Conservation (phyloP, 2,797 vertebrate genomes). For the Aplochiton taeniatus region DNA sequence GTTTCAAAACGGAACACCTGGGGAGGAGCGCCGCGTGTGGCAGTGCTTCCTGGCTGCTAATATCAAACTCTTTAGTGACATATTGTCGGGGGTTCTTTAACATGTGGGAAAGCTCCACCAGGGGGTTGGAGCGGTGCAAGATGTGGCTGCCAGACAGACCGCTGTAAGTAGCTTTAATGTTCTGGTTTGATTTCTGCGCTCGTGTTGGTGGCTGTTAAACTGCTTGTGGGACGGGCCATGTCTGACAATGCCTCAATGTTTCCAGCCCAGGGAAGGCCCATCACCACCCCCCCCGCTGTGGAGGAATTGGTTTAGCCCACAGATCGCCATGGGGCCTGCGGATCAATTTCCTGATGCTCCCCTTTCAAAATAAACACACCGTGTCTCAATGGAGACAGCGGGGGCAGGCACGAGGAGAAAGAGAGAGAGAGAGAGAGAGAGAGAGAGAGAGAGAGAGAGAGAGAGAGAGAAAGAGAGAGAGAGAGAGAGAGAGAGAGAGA, state of each 20-base stretch:
- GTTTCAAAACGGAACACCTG: too few relatives aligned
- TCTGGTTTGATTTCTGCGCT: too few relatives aligned
- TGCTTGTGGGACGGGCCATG: too few relatives aligned
- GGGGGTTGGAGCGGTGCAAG: too few relatives aligned
- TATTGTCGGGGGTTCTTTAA: too few relatives aligned
- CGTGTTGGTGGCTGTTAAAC: too few relatives aligned
- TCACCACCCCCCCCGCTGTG: constrained; percentile 55
- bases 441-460: constrained; percentile 15
- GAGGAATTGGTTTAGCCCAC: constrained; percentile 63
- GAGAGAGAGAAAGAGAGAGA: constrained; percentile 25
- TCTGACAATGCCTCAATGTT: constrained; percentile 13
- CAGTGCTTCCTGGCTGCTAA: too few relatives aligned
- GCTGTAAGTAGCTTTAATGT: too few relatives aligned
- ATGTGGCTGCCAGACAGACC: too few relatives aligned
- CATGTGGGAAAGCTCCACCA: too few relatives aligned
- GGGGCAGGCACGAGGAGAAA: constrained; percentile 43
- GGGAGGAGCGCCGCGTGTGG: too few relatives aligned
- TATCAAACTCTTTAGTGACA: too few relatives aligned
- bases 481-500: constrained; percentile 31
- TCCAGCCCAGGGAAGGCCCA: constrained; percentile 52
- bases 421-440: neutral
- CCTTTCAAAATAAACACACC: constrained; percentile 75
- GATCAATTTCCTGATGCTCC: constrained; percentile 78
- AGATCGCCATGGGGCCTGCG: constrained; percentile 64
- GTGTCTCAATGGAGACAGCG: constrained; percentile 53